Conservation (phyloP, 1,140 invertebrate species). For the Zaprionus nigranus region DNA sequence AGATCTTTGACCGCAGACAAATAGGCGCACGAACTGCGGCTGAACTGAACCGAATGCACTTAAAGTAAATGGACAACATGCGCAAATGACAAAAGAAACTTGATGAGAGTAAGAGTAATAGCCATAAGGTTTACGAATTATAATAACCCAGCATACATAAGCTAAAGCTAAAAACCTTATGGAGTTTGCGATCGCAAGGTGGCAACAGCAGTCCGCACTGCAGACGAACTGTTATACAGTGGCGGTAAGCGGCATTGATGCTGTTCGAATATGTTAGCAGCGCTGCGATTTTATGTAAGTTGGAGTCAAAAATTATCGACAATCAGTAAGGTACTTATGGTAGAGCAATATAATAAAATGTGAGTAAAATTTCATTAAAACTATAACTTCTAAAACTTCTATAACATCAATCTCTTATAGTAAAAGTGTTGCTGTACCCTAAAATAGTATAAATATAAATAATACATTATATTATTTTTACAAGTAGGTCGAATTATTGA, state of each 20-base stretch:
- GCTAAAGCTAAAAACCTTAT: neutral
- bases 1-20: constrained; percentile 12
- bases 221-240: neutral
- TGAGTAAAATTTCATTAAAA: too few species aligned
- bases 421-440: too few species aligned
- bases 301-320: too few species aligned
- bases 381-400: too few species aligned
- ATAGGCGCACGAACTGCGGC: constrained; percentile 1
- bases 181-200: neutral
- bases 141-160: neutral
- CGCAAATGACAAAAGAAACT: neutral
- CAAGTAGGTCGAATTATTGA: too few species aligned
- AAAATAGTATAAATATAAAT: too few species aligned
- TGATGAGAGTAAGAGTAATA: neutral
- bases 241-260: neutral
- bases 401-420: too few species aligned
- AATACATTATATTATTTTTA: too few species aligned
- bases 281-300: too few species aligned
- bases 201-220: neutral
- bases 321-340: too few species aligned
- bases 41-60: constrained; percentile 5
- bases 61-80: constrained; percentile 5
- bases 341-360: too few species aligned
- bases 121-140: neutral
- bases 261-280: too few species aligned